A percentile compares a stretch with the other conserved stretches of the same genome.
phyloP scores from a whole-genome alignment of 1,140 invertebrate genomes.

The Vanessa atalanta region DNA sequence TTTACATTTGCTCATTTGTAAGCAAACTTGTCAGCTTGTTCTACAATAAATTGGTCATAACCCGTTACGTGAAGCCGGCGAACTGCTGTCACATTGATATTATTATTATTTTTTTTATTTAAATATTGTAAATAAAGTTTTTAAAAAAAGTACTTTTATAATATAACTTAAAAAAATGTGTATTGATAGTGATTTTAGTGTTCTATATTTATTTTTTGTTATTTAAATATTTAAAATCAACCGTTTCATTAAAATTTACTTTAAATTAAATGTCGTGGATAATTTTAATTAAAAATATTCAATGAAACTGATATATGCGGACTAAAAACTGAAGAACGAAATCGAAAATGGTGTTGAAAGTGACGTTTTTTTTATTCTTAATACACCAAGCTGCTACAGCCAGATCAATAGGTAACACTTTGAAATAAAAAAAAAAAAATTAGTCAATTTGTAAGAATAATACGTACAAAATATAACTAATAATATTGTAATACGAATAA shows the following conservation, averaged over 20 bases:
- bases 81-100: not conserved
- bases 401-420: not conserved
- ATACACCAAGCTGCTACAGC: not conserved
- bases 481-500: no score
- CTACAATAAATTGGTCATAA: not conserved
- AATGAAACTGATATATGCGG: not conserved
- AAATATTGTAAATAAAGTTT: no score
- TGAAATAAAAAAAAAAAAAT: not conserved
- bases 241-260: no score
- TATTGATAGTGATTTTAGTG: no score
- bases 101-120: not conserved
- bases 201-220: no score
- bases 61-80: conserved; percentile 1
- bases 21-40: not conserved
- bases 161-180: no score
- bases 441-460: no score
- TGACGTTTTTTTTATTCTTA: not conserved
- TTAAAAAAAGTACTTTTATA: no score
- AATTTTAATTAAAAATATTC: no score
- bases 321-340: not conserved
- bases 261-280: no score
- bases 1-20: not conserved
- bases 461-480: no score
- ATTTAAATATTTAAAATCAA: no score
- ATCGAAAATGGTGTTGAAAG: not conserved